phyloP scores from a whole-genome alignment of 1,140 invertebrate genomes.

The Eubasilissa regina region DNA sequence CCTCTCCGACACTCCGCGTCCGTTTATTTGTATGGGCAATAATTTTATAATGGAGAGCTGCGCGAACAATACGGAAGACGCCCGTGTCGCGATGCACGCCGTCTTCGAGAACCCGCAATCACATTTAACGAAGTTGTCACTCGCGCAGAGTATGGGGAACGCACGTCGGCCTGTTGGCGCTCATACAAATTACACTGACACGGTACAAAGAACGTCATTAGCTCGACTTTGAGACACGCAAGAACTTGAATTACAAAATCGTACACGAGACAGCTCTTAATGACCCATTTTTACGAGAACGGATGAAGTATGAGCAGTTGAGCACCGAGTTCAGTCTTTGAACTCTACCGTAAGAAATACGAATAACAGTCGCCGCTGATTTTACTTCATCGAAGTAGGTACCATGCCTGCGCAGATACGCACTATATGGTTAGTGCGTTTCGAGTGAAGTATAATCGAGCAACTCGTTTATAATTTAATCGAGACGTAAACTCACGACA shows the following conservation, averaged over 20 bases:
- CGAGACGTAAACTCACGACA: no score
- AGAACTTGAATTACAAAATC: slow-evolving; percentile 15
- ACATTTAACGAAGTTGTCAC: slow-evolving; percentile 32
- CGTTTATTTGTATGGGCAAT: slow-evolving; percentile 22
- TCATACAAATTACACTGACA: slow-evolving; percentile 29
- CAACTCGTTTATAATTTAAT: no score
- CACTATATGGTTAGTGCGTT: no score
- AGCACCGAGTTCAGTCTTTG: background rate
- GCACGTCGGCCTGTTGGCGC: background rate
- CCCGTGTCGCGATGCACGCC: background rate
- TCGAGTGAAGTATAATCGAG: no score
- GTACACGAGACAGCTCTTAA: background rate
- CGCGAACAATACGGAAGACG: slow-evolving; percentile 5
- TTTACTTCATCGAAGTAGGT: no score
- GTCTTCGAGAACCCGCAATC: background rate
- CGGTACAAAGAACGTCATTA: slow-evolving; percentile 8
- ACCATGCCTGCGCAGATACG: no score
- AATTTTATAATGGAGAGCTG: background rate
- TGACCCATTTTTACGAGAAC: background rate
- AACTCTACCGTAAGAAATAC: no score
- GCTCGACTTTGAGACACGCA: slow-evolving; percentile 13
- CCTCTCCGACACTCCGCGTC: background rate
- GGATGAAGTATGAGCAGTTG: background rate
- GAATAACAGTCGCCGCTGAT: no score
- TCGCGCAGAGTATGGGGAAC: background rate